These are phyloP conservation scores for Protobothrops flavoviridis DNA, from an alignment of 2,113 vertebrate genomes.

Conservation along the genomic window DNA sequence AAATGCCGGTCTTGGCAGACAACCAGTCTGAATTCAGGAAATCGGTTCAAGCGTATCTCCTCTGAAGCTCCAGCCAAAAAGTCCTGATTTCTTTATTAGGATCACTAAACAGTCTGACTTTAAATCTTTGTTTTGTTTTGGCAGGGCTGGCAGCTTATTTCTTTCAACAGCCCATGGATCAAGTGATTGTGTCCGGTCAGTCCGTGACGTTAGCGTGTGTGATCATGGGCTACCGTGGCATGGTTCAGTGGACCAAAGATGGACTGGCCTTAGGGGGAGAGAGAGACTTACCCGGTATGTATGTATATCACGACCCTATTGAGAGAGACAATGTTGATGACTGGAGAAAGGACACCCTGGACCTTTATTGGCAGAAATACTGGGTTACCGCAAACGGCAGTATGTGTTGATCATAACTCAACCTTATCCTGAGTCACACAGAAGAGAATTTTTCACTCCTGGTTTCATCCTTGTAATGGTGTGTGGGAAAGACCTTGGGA, in stretches of 20 bases:
- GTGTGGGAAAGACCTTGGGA: background rate
- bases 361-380: background rate
- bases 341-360: background rate
- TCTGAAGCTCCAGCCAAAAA: background rate
- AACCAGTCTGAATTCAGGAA: background rate
- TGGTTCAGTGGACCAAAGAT: constrained; percentile 94
- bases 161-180: constrained; percentile 86
- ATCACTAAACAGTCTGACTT: background rate
- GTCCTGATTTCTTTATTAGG: background rate
- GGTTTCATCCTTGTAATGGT: background rate
- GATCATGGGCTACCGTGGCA: constrained; percentile 83
- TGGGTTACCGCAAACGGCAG: no score
- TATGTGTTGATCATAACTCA: background rate
- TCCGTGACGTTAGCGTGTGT: constrained; percentile 85
- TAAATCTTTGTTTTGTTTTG: background rate
- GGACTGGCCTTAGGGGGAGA: constrained; percentile 88
- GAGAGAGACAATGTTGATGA: background rate
- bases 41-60: background rate
- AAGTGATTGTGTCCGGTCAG: constrained; percentile 80
- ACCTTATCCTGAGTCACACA: background rate
- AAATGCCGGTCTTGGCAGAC: background rate
- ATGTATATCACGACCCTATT: no score
- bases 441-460: constrained; percentile 28
- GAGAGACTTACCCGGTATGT: constrained; percentile 83
- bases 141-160: constrained; percentile 81